Evolutionary conservation across 2,888 invertebrate species (phyloP).

Genomic region (Nomada lathburiana): DNA sequence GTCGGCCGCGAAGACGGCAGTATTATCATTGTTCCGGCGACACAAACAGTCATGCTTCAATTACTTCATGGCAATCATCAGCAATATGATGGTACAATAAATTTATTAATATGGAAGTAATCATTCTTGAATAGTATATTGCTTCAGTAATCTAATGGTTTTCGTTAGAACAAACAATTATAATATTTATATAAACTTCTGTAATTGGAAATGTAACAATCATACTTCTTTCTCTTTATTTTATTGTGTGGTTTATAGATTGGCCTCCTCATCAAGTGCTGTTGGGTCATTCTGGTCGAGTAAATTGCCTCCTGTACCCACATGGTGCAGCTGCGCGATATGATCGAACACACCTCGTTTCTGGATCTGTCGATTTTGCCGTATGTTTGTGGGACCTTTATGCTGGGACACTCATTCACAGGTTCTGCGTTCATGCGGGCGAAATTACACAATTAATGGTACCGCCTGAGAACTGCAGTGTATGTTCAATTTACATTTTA

Average conservation of each 20-base stretch:
- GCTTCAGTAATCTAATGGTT: conserved; percentile 86
- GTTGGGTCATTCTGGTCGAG: conserved; percentile 95
- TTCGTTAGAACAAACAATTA: neutral
- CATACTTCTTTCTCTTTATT: conserved; percentile 20
- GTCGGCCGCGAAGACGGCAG: conserved; percentile 98
- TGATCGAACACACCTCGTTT: conserved; percentile 94
- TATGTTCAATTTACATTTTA: conserved; percentile 84
- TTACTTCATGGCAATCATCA: conserved; percentile 95
- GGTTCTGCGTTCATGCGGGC: conserved; percentile 99
- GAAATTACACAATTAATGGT: conserved; percentile 97
- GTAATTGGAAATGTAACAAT: neutral
- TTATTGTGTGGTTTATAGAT: conserved; percentile 85
- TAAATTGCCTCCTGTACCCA: conserved; percentile 97
- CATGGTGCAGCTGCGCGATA: conserved; percentile 95
- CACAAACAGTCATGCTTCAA: conserved; percentile 97
- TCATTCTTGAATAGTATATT: neutral
- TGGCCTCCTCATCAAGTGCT: conserved; percentile 96
- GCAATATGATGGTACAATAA: conserved; percentile 88
- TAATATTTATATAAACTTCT: neutral
- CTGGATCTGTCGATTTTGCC: conserved; percentile 99
- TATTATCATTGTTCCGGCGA: conserved; percentile 97
- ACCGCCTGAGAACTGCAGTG: conserved; percentile 95
- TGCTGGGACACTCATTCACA: conserved; percentile 94
- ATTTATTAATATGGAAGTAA: conserved; percentile 14
- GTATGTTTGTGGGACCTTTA: conserved; percentile 98